Evolutionary conservation across 2,113 vertebrate species (phyloP).

Genomic region (Paramormyrops kingsleyae): DNA sequence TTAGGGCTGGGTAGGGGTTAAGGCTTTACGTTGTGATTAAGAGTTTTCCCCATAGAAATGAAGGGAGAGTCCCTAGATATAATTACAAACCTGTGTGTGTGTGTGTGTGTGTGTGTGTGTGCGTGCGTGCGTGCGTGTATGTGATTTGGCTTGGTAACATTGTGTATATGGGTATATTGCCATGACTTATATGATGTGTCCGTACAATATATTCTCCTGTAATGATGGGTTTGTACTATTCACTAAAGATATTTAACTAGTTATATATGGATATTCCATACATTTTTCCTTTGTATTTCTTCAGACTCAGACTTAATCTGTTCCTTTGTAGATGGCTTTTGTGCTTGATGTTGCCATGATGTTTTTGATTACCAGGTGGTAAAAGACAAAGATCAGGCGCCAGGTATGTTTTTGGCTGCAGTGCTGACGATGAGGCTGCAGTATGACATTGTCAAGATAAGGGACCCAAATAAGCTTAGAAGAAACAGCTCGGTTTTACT

Average conservation of each 20-base stretch:
- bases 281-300: background rate
- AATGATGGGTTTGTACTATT: background rate
- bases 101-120: background rate
- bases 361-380: background rate
- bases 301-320: background rate
- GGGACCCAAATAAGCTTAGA: background rate
- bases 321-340: background rate
- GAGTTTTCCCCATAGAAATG: too few species aligned
- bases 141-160: background rate
- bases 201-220: background rate
- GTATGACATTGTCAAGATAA: background rate
- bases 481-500: background rate
- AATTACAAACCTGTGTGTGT: background rate
- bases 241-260: background rate
- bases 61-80: too few species aligned
- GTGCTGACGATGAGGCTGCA: background rate
- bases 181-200: background rate
- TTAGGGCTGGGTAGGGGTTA: too few species aligned
- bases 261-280: background rate
- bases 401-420: background rate
- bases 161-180: conserved; percentile 11
- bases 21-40: too few species aligned
- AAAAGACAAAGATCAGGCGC: background rate
- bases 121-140: background rate
- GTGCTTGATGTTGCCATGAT: background rate